Evolutionary conservation across 2,888 invertebrate genomes (phyloP), one percentile per base, ranked within the genome.

Genomic region (Pterostichus niger): DNA sequence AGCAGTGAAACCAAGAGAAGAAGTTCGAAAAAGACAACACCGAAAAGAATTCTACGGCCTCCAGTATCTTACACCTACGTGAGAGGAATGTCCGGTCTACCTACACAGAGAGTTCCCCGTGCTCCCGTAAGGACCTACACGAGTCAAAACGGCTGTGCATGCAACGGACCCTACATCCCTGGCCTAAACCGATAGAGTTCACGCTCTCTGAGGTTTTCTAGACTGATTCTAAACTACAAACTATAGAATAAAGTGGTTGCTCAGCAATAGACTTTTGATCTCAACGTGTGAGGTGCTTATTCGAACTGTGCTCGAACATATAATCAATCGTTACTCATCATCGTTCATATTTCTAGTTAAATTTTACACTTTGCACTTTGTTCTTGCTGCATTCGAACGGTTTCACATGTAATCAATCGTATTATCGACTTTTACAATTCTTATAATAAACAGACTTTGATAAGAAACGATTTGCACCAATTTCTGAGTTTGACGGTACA

Each of bases 51-150:
- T 84, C 91, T 96, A 7, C 92, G 96, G 52, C 92, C 95, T 76
- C 96, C 96, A 0, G 94, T 96, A 10, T 93, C 94, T 0, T 96
- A 96, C 89, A 95, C 95, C 7, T 96, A 96, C 89, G 94, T 95
- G 1, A 94, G 94, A 85, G 96, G 96, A 64, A 92, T 96, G 85
- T 96, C 96, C 7, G 96, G 96, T 9, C 90, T 96, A 80, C 96
- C 96, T 6, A 96, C 96, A 0, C 96, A 96, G 88, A 92, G 96
- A 87, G 94, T 96, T 24, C 96, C 96, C 0, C 92, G 94, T 84
- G 92, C 89, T 73, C 86, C 87, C 52, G 84, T 87, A 35, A 85
- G 86, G 79, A 85, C 86, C 64, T 87, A 87, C 83, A 85, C 87
- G 61, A 86, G 87, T 17, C 87, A 88, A 56, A 87, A 86, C 80